These are phyloP conservation scores for Hipparchia semele DNA, from an alignment of 2,888 invertebrate species.

Conservation along the genomic window DNA sequence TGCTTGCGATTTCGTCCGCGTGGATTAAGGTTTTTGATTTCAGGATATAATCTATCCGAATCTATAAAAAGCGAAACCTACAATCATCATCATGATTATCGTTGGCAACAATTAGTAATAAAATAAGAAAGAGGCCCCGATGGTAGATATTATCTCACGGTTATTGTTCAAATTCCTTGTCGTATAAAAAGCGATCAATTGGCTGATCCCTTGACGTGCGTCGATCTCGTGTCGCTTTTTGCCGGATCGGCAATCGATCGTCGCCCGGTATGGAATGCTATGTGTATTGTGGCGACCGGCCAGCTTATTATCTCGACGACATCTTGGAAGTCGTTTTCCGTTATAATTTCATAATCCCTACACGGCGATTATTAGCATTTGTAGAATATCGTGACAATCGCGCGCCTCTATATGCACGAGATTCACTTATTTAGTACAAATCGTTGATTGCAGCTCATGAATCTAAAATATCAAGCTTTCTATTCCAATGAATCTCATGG, in stretches of 20 bases:
- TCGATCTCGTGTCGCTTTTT: not conserved
- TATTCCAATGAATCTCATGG: too few species aligned
- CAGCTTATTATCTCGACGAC: not conserved
- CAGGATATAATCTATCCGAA: too few species aligned
- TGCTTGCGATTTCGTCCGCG: too few species aligned
- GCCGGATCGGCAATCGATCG: not conserved
- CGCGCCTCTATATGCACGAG: not conserved
- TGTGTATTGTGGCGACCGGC: not conserved
- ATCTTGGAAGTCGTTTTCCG: not conserved
- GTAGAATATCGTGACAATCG: not conserved
- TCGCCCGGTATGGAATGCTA: not conserved
- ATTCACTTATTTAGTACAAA: too few species aligned
- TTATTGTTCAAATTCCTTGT: not conserved
- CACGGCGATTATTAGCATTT: not conserved
- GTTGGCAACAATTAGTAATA: not conserved
- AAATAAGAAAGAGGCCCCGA: not conserved
- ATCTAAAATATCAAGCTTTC: too few species aligned
- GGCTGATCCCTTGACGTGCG: not conserved
- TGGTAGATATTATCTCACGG: not conserved
- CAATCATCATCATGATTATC: too few species aligned
- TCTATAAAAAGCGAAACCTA: too few species aligned
- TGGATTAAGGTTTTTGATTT: too few species aligned
- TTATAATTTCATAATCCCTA: not conserved
- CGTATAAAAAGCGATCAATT: not conserved
- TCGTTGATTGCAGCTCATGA: too few species aligned